Evolutionary conservation across 2,888 invertebrate species (phyloP).

Genomic region (Molanna angustata): DNA sequence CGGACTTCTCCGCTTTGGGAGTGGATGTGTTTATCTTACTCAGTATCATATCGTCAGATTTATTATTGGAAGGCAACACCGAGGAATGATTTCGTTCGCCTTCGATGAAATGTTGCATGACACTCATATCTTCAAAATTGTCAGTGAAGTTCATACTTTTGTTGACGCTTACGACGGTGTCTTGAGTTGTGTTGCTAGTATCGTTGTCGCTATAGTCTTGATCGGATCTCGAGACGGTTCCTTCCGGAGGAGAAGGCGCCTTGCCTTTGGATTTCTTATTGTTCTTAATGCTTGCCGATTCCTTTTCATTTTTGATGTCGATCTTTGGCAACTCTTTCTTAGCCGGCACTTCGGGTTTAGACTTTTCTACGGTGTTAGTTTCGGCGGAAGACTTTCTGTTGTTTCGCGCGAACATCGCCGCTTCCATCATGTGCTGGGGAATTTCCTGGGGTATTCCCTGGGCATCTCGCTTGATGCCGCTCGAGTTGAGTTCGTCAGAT

Average conservation of each 20-base stretch:
- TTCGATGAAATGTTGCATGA: conserved; percentile 48
- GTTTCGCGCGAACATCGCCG: conserved; percentile 66
- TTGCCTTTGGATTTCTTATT: conserved; percentile 66
- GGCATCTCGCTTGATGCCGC: conserved; percentile 58
- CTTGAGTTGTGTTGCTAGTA: conserved; percentile 18
- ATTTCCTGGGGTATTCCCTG: conserved; percentile 67
- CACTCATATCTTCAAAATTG: conserved; percentile 46
- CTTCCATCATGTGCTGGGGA: conserved; percentile 68
- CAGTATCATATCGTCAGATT: conserved; percentile 31
- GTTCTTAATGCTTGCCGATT: conserved; percentile 40
- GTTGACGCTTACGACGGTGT: conserved; percentile 14
- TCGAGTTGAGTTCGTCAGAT: conserved; percentile 51
- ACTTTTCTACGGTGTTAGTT: conserved; percentile 35
- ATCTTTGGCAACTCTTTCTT: conserved; percentile 35
- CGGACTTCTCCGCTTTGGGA: conserved; percentile 47
- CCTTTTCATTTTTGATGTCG: conserved; percentile 29
- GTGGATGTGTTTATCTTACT: conserved; percentile 48
- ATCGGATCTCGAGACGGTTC: conserved; percentile 49
- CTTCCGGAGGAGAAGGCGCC: conserved; percentile 67
- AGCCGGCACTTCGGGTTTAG: conserved; percentile 28
- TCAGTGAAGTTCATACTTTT: conserved; percentile 37
- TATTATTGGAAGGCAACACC: conserved; percentile 17
- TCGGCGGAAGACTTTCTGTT: conserved; percentile 60
- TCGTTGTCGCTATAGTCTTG: conserved; percentile 27
- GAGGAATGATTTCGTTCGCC: conserved; percentile 40